These are phyloP conservation scores for Akabosia matsudoensis DNA, from an alignment of 1,140 invertebrate genomes.

Conservation along the genomic window DNA sequence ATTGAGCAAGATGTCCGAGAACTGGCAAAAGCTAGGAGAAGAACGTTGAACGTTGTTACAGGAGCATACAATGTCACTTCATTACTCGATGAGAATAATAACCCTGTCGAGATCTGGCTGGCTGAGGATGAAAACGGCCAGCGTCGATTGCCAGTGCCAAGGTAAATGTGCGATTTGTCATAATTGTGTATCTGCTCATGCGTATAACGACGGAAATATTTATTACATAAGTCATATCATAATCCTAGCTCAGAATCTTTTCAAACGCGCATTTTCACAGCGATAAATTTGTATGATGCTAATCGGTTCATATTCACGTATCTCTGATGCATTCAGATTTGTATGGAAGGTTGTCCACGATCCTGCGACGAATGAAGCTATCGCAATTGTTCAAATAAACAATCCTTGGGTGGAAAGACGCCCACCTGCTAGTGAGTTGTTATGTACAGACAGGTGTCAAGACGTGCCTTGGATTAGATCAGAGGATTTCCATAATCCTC, in stretches of 20 bases:
- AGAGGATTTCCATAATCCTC: neutral
- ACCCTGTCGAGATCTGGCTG: slow-evolving; percentile 50
- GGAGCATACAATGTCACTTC: slow-evolving; percentile 5
- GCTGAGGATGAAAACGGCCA: slow-evolving; percentile 17
- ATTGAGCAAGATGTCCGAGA: slow-evolving; percentile 53
- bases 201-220: too few species aligned
- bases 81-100: slow-evolving; percentile 29
- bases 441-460: slow-evolving; percentile 3
- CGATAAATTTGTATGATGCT: too few species aligned
- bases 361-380: neutral
- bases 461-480: neutral
- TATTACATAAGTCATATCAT: neutral
- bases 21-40: slow-evolving; percentile 39
- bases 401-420: slow-evolving; percentile 9
- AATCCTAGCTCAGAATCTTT: too few species aligned
- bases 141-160: slow-evolving; percentile 52
- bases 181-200: neutral
- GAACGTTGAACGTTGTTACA: slow-evolving; percentile 45
- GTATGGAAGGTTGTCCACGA: slow-evolving; percentile 10
- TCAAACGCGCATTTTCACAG: too few species aligned
- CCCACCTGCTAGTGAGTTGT: neutral
- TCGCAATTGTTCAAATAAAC: slow-evolving; percentile 21
- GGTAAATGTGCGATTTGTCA: slow-evolving; percentile 48
- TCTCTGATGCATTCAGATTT: neutral
- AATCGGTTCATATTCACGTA: neutral